These are phyloP conservation scores for Acipenser transmontanus DNA, from an alignment of 2,797 vertebrate genomes.

Conservation along the genomic window DNA sequence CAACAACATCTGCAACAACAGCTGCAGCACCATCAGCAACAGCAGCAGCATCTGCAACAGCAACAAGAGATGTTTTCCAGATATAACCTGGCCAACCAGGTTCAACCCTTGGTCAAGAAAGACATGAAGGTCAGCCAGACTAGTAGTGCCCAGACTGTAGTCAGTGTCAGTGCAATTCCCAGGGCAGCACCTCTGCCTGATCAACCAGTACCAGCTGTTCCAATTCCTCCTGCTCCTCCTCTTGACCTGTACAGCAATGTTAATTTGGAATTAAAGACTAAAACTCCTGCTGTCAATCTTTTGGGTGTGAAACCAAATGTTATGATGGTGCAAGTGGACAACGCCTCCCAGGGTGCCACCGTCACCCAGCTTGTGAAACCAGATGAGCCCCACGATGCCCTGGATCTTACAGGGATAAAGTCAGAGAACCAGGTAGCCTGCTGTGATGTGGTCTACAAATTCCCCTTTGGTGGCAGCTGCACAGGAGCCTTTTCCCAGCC, in stretches of 20 bases:
- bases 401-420: constrained; percentile 89
- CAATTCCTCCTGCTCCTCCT: constrained; percentile 41
- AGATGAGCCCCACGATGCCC: constrained; percentile 70
- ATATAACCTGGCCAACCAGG: constrained; percentile 83
- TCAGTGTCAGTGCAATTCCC: constrained; percentile 60
- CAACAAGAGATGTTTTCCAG: constrained; percentile 81
- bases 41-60: constrained; percentile 41
- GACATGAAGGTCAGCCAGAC: constrained; percentile 78
- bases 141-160: constrained; percentile 53
- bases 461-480: constrained; percentile 88
- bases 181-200: constrained; percentile 68
- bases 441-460: constrained; percentile 95
- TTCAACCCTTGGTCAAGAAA: constrained; percentile 76
- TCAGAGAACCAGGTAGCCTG: constrained; percentile 89
- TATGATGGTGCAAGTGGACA: constrained; percentile 92
- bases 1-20: constrained; percentile 65
- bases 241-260: constrained; percentile 71
- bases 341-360: constrained; percentile 54
- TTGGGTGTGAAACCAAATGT: constrained; percentile 81
- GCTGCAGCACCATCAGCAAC: constrained; percentile 62
- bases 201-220: constrained; percentile 46
- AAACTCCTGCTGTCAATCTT: constrained; percentile 69
- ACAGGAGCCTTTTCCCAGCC: constrained; percentile 75
- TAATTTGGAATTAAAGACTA: constrained; percentile 80
- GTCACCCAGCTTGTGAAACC: constrained; percentile 83